Evolutionary conservation across 2,888 invertebrate genomes (phyloP).

Genomic region (Apodemia duryi): DNA sequence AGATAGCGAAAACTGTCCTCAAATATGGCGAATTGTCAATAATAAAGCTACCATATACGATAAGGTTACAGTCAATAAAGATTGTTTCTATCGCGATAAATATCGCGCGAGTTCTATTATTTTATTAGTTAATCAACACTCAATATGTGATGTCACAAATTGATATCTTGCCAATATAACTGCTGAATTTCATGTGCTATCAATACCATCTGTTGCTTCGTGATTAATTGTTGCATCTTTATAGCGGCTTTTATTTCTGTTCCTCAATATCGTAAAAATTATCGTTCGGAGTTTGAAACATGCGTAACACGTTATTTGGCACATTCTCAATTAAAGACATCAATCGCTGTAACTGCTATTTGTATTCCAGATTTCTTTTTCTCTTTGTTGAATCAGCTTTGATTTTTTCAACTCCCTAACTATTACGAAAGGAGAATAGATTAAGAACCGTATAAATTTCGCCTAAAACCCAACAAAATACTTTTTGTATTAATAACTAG

Average conservation of each 20-base stretch:
- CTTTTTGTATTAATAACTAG: too few relatives aligned
- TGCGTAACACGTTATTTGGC: too few relatives aligned
- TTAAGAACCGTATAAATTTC: too few relatives aligned
- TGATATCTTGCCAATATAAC: constrained; percentile 6
- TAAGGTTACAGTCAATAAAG: not conserved
- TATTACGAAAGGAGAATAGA: too few relatives aligned
- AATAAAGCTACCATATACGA: not conserved
- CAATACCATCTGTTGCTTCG: constrained; percentile 12
- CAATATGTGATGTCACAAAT: constrained; percentile 1
- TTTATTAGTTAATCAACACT: constrained; percentile 12
- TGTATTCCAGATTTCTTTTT: too few relatives aligned
- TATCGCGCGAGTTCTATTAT: not conserved
- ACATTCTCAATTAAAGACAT: too few relatives aligned
- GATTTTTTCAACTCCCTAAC: too few relatives aligned
- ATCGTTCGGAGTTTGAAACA: not conserved
- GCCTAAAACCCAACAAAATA: too few relatives aligned
- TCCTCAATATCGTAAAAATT: constrained; percentile 8
- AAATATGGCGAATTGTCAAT: not conserved
- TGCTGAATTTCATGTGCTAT: constrained; percentile 9
- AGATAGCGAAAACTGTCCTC: too few relatives aligned
- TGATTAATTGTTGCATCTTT: constrained; percentile 6
- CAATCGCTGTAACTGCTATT: too few relatives aligned
- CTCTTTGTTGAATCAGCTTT: too few relatives aligned
- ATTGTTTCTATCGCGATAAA: not conserved
- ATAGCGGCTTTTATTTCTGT: constrained; percentile 5